These are phyloP conservation scores for Mnemiopsis leidyi DNA, from an alignment of 37 sponge, comb jelly and placozoan species.

Conservation along the genomic window DNA sequence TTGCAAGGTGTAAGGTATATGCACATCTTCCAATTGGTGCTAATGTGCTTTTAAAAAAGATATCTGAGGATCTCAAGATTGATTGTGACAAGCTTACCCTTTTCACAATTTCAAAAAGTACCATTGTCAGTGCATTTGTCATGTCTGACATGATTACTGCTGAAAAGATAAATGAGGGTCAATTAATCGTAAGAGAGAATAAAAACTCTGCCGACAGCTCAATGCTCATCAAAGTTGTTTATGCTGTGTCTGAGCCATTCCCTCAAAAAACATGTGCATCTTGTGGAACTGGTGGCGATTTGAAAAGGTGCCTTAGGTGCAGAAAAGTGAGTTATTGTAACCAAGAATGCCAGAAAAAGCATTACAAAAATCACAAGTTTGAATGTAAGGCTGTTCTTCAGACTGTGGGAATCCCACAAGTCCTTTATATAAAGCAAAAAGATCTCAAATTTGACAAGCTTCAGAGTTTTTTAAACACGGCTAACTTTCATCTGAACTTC, in stretches of 20 bases:
- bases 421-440: constrained; percentile 6
- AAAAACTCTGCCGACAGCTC: not conserved
- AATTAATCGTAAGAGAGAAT: constrained; percentile 33
- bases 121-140: not conserved
- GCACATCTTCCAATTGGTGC: not conserved
- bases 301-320: constrained; percentile 49
- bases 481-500: constrained; percentile 30
- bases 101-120: constrained; percentile 15
- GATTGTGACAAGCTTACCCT: not conserved
- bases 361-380: not conserved
- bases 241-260: constrained; percentile 1
- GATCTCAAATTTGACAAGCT: constrained; percentile 38
- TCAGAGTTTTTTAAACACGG: not conserved
- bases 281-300: not conserved
- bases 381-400: constrained; percentile 38
- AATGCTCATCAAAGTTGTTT: not conserved
- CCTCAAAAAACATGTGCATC: constrained; percentile 11
- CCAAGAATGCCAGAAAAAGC: constrained; percentile 54
- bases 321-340: constrained; percentile 52
- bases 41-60: not conserved
- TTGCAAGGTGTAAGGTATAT: not conserved
- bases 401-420: constrained; percentile 20
- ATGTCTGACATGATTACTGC: not conserved
- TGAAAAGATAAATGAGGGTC: not conserved
- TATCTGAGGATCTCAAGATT: constrained; percentile 21